A percentile compares a stretch with the other conserved stretches of the same genome.
These are phyloP conservation scores for Gallinago media DNA, from an alignment of 2,113 vertebrate genomes.

Conservation along the genomic window DNA sequence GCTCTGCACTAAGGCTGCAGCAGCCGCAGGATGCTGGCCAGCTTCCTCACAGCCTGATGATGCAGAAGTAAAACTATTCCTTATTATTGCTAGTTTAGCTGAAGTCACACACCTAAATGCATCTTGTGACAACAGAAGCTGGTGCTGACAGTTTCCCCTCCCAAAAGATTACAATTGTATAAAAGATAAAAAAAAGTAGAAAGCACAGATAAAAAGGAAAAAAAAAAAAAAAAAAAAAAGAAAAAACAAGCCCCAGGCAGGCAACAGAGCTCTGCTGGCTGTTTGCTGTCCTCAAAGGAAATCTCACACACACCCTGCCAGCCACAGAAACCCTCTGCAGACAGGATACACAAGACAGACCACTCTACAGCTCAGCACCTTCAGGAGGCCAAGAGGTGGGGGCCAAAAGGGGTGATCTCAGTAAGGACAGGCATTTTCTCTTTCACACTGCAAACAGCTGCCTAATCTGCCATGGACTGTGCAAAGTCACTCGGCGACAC, in stretches of 20 bases:
- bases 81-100: slow-evolving; percentile 57
- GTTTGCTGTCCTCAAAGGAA: neutral
- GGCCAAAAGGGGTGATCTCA: neutral
- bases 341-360: neutral
- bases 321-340: neutral
- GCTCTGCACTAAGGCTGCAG: neutral
- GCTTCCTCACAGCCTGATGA: neutral
- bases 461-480: neutral
- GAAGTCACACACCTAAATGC: slow-evolving; percentile 4
- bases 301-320: neutral
- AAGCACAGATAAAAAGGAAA: too few species aligned
- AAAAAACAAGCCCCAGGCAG: neutral
- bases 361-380: neutral
- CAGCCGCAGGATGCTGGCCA: neutral
- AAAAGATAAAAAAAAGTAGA: neutral
- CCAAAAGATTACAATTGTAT: neutral
- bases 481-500: neutral
- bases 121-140: slow-evolving; percentile 46
- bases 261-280: neutral
- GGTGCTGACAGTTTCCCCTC: slow-evolving; percentile 25
- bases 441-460: neutral
- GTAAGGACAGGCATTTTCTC: neutral
- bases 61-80: neutral
- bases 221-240: neutral
- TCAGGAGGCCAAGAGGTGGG: neutral